Percentiles rank a stretch among this genome's conserved stretches.
phyloP scores from a whole-genome alignment of 2,888 invertebrate genomes.

The Dusona sp. region DNA sequence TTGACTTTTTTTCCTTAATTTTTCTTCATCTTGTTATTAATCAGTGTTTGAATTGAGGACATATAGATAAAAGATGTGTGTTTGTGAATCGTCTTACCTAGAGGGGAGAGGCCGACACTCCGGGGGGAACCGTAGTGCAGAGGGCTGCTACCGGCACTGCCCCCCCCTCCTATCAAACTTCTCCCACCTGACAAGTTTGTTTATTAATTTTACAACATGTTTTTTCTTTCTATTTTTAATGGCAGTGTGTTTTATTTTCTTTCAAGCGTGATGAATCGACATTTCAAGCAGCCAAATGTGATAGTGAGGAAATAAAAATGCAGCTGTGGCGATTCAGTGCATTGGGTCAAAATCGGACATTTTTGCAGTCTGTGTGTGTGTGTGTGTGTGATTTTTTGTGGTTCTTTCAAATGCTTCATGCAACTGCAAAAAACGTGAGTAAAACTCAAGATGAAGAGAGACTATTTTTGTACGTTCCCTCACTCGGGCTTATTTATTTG shows the following conservation, averaged over 20 bases:
- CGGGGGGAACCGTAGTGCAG: constrained; percentile 86
- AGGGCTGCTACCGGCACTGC: constrained; percentile 86
- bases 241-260: constrained; percentile 36
- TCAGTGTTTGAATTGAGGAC: constrained; percentile 13
- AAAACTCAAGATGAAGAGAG: constrained; percentile 57
- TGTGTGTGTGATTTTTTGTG: constrained; percentile 45
- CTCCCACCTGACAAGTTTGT: constrained; percentile 82
- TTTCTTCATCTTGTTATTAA: constrained; percentile 35
- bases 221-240: constrained; percentile 2
- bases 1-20: not conserved
- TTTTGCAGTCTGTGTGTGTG: constrained; percentile 22
- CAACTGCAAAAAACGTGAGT: constrained; percentile 58
- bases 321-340: constrained; percentile 51
- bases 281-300: constrained; percentile 59
- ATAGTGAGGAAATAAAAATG: constrained; percentile 21
- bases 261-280: constrained; percentile 46
- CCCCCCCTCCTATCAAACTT: constrained; percentile 84
- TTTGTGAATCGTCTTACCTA: constrained; percentile 84
- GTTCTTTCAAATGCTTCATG: constrained; percentile 52
- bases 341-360: constrained; percentile 34
- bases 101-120: constrained; percentile 86
- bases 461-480: constrained; percentile 4
- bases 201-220: constrained; percentile 74
- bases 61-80: constrained; percentile 64
- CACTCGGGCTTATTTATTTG: not conserved